Base-by-base conservation (phyloP, 2,797 vertebrate species). In the Hirundo rustica region DNA sequence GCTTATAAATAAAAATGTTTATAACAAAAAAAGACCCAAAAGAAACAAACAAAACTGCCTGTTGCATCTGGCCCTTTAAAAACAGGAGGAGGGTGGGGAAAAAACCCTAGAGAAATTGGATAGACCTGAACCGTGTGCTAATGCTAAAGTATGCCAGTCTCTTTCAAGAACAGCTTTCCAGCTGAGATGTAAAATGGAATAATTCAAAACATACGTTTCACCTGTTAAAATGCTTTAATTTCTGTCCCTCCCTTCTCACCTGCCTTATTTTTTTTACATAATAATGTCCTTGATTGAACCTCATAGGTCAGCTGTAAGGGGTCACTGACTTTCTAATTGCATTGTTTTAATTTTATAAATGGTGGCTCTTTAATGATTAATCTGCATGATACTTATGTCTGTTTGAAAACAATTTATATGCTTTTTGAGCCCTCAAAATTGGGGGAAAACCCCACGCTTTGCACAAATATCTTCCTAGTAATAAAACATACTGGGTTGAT, bases 1-100 rank as follows among this genome's bases (percentile, higher is more conserved):
- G 50, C 72, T 93, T 95, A 29, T 72, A 75, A 81, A 48, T 58
- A 73, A 93, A 95, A 94, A 84, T 32, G 13, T 65, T 88, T 51
- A 9, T 88, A 83, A 67, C 23, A 64, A 72, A 61, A 61, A 58
- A 74, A 61, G 29, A 60, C 34, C 17, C 7, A 23, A 54, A 85
- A 72, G 48, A 74, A 92, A 48, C 25, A 51, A 81, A 64, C 18
- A 65, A 57, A 85, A 36, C n/a, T 1, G 7, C 11, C 15, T 65
- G 11, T 84, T 8, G 55, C 3, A 16, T 71, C 42, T 80, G 38
- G 36, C 20, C 20, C 26, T 84, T 85, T 68, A 61, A 84, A 75
- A 85, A n/a, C 6, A 38, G 50, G 54, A 21, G 7, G 5, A 1
- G 21, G 16, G 10, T 3, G 3, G 11, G 3, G 2, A 14, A 47